These are phyloP conservation scores for Montipora capitata DNA, from an alignment of 92 coral and sea anemone genomes.

Conservation along the genomic window DNA sequence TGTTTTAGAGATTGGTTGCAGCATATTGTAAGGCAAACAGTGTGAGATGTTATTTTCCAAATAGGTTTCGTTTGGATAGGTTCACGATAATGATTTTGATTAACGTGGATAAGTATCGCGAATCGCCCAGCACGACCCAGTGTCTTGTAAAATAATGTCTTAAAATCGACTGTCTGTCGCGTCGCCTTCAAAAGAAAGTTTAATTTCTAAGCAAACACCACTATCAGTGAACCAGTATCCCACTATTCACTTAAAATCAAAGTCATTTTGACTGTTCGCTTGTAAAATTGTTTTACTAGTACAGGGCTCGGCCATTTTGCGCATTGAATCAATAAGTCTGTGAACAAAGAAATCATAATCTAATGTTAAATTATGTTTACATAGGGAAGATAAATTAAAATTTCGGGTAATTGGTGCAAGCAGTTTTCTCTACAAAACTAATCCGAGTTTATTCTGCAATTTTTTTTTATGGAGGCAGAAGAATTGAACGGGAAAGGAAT, in stretches of 20 bases:
- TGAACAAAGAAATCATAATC: conserved; percentile 21
- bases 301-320: background rate
- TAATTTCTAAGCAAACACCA: background rate
- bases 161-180: background rate
- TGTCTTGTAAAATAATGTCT: background rate
- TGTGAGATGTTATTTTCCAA: background rate
- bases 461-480: background rate
- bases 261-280: background rate
- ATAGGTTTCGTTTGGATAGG: background rate
- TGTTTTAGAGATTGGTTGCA: too few relatives aligned
- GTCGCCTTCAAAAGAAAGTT: too few relatives aligned
- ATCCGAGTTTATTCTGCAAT: background rate
- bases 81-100: background rate
- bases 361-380: conserved; percentile 9
- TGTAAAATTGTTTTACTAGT: too few relatives aligned
- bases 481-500: background rate
- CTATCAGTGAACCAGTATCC: background rate
- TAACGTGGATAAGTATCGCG: background rate
- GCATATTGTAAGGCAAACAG: background rate
- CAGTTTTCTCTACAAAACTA: conserved; percentile 8
- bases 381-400: background rate
- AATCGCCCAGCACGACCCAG: too few relatives aligned
- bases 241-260: background rate
- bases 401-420: background rate
- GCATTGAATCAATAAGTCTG: background rate